Percentiles rank a stretch among this genome's conserved stretches.
Conservation (phyloP, 2,113 vertebrate genomes). For the Nicator chloris region DNA sequence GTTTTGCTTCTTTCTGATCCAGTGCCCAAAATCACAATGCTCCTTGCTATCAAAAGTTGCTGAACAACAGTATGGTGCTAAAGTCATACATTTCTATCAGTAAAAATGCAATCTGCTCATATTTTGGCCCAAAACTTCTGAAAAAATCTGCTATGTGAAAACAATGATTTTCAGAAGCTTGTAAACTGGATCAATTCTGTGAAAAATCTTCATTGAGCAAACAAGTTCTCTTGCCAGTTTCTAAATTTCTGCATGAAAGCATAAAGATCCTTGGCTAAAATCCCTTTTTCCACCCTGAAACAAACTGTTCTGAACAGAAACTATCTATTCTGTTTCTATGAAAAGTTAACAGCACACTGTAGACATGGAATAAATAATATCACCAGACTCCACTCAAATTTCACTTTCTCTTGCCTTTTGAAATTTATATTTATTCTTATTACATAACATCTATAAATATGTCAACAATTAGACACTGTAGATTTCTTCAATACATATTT, state of each 20-base stretch:
- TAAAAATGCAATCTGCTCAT: conserved; percentile 46
- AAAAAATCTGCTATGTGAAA: conserved; percentile 40
- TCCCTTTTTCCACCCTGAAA: conserved; percentile 8
- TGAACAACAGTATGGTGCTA: background rate
- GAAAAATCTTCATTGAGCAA: background rate
- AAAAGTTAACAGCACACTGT: background rate
- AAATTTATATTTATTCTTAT: background rate
- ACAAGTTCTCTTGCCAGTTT: conserved; percentile 22
- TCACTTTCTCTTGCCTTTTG: background rate
- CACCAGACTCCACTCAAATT: background rate
- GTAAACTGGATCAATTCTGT: conserved; percentile 25
- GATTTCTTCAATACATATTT: background rate
- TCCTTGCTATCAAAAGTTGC: background rate
- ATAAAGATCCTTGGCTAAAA: conserved; percentile 42
- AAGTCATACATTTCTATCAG: background rate
- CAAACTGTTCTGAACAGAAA: conserved; percentile 57
- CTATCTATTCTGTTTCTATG: conserved; percentile 6
- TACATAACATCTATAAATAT: background rate
- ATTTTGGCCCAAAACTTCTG: conserved; percentile 20
- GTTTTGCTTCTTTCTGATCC: background rate
- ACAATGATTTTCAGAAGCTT: conserved; percentile 38
- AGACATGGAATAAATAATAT: conserved; percentile 11
- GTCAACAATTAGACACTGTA: background rate
- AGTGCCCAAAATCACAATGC: conserved; percentile 22
- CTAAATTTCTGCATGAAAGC: conserved; percentile 23